Percentiles rank a stretch among this genome's conserved stretches.
Evolutionary conservation across 2,888 invertebrate genomes (phyloP).

Genomic region (Strigamia maritima): DNA sequence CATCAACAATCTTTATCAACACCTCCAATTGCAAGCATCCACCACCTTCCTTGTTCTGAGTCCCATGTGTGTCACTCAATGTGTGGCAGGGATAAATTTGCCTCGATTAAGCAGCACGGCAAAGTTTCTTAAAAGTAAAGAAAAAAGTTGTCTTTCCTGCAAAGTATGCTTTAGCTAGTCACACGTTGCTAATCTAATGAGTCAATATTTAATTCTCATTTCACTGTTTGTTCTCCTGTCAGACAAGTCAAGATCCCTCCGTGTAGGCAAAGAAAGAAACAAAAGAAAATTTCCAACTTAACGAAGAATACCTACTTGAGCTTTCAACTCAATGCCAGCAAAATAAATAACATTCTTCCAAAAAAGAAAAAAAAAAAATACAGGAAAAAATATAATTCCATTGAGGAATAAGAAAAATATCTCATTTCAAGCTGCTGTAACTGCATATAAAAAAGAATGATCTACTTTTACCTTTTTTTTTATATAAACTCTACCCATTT

Average conservation of each 20-base stretch:
- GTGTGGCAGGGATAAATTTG: background rate
- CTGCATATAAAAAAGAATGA: too few species aligned
- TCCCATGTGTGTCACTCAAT: background rate
- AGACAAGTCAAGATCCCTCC: background rate
- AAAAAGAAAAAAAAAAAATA: background rate
- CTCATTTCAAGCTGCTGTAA: too few species aligned
- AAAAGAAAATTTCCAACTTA: background rate
- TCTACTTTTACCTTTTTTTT: too few species aligned
- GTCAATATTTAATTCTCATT: background rate
- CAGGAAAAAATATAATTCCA: background rate
- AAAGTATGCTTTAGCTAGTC: background rate
- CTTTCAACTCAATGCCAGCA: too few species aligned
- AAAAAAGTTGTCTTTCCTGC: background rate
- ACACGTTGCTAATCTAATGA: background rate
- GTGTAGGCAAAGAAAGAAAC: background rate
- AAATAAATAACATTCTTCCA: background rate
- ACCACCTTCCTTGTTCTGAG: background rate
- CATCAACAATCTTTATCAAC: background rate
- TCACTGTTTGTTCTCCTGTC: background rate
- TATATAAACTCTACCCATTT: background rate
- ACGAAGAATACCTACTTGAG: background rate
- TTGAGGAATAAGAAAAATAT: background rate
- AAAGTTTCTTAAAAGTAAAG: background rate
- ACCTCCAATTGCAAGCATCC: background rate
- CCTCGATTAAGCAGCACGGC: background rate